These are phyloP conservation scores for Lutjanus erythropterus DNA, from an alignment of 2,113 vertebrate species.

Conservation along the genomic window DNA sequence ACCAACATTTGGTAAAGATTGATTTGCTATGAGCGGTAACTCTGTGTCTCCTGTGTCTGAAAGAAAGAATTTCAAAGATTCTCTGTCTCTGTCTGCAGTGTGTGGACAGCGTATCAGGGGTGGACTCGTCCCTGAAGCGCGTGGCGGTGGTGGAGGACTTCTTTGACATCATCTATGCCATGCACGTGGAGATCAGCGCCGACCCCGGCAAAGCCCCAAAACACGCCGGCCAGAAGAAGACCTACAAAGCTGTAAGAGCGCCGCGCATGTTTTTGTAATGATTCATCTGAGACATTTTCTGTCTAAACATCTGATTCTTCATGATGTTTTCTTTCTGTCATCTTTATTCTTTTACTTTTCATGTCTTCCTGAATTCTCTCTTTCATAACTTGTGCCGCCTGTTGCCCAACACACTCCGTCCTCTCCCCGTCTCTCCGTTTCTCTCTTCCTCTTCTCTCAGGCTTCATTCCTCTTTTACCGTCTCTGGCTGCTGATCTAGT, in stretches of 20 bases:
- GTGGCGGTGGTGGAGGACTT: slow-evolving; percentile 98
- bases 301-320: background rate
- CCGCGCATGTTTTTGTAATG: background rate
- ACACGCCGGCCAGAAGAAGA: slow-evolving; percentile 97
- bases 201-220: slow-evolving; percentile 92
- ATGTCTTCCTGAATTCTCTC: background rate
- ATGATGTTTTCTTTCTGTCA: background rate
- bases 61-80: background rate
- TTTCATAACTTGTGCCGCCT: slow-evolving; percentile 39
- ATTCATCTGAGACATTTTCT: background rate
- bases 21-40: no score
- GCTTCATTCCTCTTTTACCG: slow-evolving; percentile 56
- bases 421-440: background rate
- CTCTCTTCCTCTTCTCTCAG: slow-evolving; percentile 58
- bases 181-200: slow-evolving; percentile 93
- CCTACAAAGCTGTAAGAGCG: slow-evolving; percentile 93
- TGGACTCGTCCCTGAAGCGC: slow-evolving; percentile 92
- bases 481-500: background rate
- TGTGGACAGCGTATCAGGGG: slow-evolving; percentile 55
- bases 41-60: no score
- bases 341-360: background rate
- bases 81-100: slow-evolving; percentile 42
- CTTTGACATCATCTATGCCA: slow-evolving; percentile 98
- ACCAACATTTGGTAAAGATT: no score
- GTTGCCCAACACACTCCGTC: slow-evolving; percentile 10